Evolutionary conservation across 1,140 invertebrate species (phyloP), one percentile per base, ranked within the genome.

Genomic region (Acromyrmex charruanus): DNA sequence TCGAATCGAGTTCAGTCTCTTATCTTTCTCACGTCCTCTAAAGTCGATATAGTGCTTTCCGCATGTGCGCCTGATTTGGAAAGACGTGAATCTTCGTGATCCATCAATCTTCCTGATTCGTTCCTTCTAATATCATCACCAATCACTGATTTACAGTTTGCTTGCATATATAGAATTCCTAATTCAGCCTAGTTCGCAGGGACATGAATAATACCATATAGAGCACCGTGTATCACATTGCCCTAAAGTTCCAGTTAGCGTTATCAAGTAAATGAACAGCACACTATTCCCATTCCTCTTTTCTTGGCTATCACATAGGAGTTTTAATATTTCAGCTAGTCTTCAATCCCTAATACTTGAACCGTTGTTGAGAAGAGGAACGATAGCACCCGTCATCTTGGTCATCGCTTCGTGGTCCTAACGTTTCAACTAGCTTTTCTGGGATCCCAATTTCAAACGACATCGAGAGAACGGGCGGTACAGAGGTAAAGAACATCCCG

Each of bases 1-100:
- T 82, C 68, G 6, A 5, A 51, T 59, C 31, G 53, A 58, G 31
- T 71, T 84, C 80, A 75, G 69, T 84, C 80, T 84, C 80, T 72
- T 71, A 21, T 35, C 28, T 25, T 61, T 39, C 65, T 69, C 66
- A 68, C 35, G 3, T 39, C 25, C 25, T 58, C n/a, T 28, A 35
- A 59, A 82, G 21, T 82, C 55, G 18, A 72, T 61, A 28, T 39
- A 16, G 55, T 71, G 58, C 16, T 58, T 71, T 39, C 21, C 49
- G 16, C 49, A 44, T 35, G 21, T 49, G 12, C 44, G 21, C 9
- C n/a, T 81, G 53, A 81, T 63, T 74, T 75, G 25, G 7, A 84
- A 84, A 75, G 14, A 74, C 35, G 31, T 68, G 21, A 0, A 49
- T 49, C n/a, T 25, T 16, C 44, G 31, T 3, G n/a, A 80, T 68